These are phyloP conservation scores for Cryptosula pallasiana DNA, from an alignment of 2,888 invertebrate species.

Conservation along the genomic window DNA sequence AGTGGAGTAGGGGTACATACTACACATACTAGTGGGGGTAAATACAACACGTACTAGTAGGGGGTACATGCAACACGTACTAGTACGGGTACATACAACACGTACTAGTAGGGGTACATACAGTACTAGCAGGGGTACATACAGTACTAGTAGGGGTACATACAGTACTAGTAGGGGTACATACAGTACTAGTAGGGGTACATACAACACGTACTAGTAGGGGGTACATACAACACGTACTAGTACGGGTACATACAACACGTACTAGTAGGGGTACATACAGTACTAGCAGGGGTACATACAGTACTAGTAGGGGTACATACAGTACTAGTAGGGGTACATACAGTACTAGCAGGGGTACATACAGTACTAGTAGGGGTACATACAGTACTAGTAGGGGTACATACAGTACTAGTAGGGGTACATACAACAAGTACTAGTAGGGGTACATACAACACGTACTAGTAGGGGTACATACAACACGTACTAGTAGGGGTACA, in stretches of 20 bases:
- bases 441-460: too few relatives aligned
- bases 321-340: neutral
- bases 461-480: neutral
- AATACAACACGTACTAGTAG: neutral
- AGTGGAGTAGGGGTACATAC: too few relatives aligned
- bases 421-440: too few relatives aligned
- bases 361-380: too few relatives aligned
- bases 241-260: neutral
- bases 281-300: too few relatives aligned
- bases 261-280: neutral
- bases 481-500: neutral
- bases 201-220: neutral
- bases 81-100: neutral
- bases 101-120: neutral
- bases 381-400: too few relatives aligned
- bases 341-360: too few relatives aligned
- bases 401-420: too few relatives aligned
- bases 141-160: too few relatives aligned
- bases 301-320: neutral
- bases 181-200: neutral
- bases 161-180: neutral
- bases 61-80: neutral
- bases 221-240: neutral
- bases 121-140: neutral
- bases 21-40: too few relatives aligned